Conservation (phyloP, 2,888 invertebrate genomes). For the Oligia fasciuncula region DNA sequence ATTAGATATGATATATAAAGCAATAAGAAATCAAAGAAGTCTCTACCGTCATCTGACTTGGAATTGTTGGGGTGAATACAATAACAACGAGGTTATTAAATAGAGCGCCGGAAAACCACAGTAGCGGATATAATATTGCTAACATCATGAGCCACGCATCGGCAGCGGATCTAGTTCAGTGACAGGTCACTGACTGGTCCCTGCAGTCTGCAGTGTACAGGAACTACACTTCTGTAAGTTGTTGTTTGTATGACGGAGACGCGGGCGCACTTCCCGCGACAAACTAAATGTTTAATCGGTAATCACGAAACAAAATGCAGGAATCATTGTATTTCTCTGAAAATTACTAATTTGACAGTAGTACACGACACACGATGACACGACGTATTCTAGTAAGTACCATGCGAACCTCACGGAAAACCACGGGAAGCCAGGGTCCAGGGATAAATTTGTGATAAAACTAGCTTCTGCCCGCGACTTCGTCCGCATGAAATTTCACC, state of each 20-base stretch:
- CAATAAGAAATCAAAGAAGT: background rate
- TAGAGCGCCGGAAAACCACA: background rate
- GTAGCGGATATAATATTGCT: background rate
- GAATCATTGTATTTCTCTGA: background rate
- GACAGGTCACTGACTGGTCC: background rate
- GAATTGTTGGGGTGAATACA: background rate
- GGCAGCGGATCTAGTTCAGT: background rate
- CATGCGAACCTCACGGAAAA: background rate
- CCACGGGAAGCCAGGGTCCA: background rate
- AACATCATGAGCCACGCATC: background rate
- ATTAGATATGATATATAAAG: background rate
- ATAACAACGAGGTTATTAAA: background rate
- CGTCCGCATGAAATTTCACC: too few relatives aligned
- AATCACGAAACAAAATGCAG: background rate
- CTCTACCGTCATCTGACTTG: background rate
- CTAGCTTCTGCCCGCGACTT: too few relatives aligned
- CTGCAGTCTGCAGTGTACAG: background rate
- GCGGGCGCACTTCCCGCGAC: background rate
- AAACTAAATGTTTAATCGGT: background rate
- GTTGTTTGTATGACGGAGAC: background rate
- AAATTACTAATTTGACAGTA: background rate
- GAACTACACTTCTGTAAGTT: background rate
- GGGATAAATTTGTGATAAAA: background rate
- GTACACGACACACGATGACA: background rate
- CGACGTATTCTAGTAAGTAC: background rate